phyloP scores from a whole-genome alignment of 2,888 invertebrate genomes.

The Smittia sp. region DNA sequence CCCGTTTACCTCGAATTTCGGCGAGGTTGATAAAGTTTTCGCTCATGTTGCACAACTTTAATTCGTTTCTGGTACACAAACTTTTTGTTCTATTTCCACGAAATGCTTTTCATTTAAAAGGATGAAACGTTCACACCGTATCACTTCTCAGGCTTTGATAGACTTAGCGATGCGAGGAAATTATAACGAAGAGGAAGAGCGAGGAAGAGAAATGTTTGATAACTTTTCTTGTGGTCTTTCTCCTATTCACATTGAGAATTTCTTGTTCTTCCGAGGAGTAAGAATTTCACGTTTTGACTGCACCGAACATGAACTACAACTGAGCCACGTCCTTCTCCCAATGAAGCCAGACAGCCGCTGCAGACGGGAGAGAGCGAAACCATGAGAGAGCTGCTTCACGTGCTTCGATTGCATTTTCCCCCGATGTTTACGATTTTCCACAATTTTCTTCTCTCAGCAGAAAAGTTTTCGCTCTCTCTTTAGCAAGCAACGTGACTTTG shows the following conservation, averaged over 20 bases:
- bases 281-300: constrained; percentile 1
- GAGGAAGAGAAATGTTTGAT: neutral
- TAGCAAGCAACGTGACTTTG: too few relatives aligned
- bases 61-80: neutral
- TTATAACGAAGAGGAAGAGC: neutral
- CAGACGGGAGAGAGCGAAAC: neutral
- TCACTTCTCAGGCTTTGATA: too few relatives aligned
- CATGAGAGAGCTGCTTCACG: neutral
- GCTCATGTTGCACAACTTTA: constrained; percentile 16
- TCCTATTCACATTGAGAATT: neutral
- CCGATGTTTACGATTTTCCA: neutral
- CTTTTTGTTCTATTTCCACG: too few relatives aligned
- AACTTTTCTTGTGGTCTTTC: neutral
- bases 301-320: neutral
- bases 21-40: constrained; percentile 15
- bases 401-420: neutral
- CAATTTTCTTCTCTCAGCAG: neutral
- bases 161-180: too few relatives aligned
- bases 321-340: neutral
- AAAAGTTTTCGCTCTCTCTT: too few relatives aligned
- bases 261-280: neutral
- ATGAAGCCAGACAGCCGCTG: neutral
- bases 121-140: too few relatives aligned
- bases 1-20: constrained; percentile 12
- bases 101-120: too few relatives aligned